Evolutionary conservation across 2,797 vertebrate genomes (phyloP).

Genomic region (Pyrrhura leucotis): DNA sequence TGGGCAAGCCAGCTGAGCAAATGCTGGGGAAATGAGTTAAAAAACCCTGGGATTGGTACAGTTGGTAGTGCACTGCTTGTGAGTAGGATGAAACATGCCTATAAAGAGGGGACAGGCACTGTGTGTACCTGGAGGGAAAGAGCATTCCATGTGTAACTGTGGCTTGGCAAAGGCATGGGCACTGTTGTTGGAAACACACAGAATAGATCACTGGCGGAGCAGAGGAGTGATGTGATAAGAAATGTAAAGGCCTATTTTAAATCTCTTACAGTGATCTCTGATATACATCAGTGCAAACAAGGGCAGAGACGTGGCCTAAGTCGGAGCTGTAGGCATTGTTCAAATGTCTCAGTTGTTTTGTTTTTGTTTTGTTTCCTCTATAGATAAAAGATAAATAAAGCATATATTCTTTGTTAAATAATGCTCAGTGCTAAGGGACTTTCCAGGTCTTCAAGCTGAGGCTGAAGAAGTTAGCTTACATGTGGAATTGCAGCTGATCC

Average conservation of each 20-base stretch:
- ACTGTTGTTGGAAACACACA: slow-evolving; percentile 45
- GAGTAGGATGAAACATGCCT: neutral
- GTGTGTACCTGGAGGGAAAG: neutral
- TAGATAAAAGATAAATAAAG: slow-evolving; percentile 66
- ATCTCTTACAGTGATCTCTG: slow-evolving; percentile 57
- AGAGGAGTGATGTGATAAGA: slow-evolving; percentile 59
- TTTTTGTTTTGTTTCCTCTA: slow-evolving; percentile 68
- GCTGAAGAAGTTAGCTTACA: slow-evolving; percentile 31
- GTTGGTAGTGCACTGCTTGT: neutral
- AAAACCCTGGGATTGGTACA: slow-evolving; percentile 39
- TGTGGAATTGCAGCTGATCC: slow-evolving; percentile 53
- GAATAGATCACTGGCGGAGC: slow-evolving; percentile 30
- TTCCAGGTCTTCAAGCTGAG: slow-evolving; percentile 47
- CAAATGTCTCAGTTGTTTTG: slow-evolving; percentile 30
- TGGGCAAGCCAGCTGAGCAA: slow-evolving; percentile 47
- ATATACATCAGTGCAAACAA: slow-evolving; percentile 70
- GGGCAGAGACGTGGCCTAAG: slow-evolving; percentile 55
- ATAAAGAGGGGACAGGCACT: neutral
- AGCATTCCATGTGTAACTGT: slow-evolving; percentile 47
- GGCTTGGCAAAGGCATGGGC: slow-evolving; percentile 50
- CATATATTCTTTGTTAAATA: slow-evolving; percentile 57
- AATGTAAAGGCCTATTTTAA: slow-evolving; percentile 49
- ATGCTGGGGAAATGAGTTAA: slow-evolving; percentile 40
- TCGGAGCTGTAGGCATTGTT: slow-evolving; percentile 57
- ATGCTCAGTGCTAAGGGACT: slow-evolving; percentile 48